Percentiles rank a stretch among this genome's conserved stretches.
Conservation (phyloP, 2,888 invertebrate species). For the Cancer borealis region DNA sequence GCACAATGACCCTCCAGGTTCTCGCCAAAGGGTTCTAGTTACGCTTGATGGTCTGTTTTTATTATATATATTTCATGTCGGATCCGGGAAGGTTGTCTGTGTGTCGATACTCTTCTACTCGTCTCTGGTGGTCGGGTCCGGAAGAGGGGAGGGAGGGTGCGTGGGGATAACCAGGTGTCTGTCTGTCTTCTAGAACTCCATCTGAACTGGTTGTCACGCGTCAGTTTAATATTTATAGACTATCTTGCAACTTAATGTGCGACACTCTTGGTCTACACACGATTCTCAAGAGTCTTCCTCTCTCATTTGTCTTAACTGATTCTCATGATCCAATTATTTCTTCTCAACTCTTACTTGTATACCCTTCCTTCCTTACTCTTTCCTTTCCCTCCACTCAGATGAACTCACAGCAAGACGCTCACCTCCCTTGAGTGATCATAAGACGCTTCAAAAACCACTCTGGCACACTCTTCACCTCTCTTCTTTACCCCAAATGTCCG, state of each 20-base stretch:
- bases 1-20: neutral
- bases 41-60: neutral
- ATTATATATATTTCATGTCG: neutral
- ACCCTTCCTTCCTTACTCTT: neutral
- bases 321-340: neutral
- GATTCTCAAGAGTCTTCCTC: neutral
- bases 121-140: neutral
- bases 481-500: neutral
- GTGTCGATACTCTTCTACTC: neutral
- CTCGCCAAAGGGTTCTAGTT: neutral
- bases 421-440: neutral
- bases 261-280: neutral
- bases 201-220: neutral
- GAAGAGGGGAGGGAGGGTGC: neutral
- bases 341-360: neutral
- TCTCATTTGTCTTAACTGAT: neutral
- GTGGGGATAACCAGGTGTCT: conserved; percentile 33
- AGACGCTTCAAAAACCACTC: neutral
- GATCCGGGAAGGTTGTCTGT: neutral
- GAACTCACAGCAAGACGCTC: neutral
- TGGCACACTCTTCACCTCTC: neutral
- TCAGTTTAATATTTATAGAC: conserved; percentile 27
- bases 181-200: conserved; percentile 32
- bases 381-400: neutral
- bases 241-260: neutral